Evolutionary conservation across 2,888 invertebrate genomes (phyloP), one percentile per base, ranked within the genome.

Genomic region (Himalopsyche tibetana): DNA sequence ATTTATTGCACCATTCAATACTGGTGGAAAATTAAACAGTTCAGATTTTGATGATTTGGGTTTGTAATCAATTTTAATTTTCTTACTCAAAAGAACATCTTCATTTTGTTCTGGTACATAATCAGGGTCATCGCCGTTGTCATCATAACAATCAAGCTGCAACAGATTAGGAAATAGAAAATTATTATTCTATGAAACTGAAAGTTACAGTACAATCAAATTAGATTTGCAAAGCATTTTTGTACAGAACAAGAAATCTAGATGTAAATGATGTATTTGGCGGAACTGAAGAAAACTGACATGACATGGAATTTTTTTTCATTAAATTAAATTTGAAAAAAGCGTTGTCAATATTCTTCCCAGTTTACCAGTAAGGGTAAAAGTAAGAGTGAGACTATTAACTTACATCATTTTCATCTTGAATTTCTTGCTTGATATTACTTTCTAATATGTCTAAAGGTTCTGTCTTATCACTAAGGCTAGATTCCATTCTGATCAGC

Each of bases 341-440:
- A 45, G 9, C 45, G 0, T 2, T 6, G 45, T 8, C 8, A 45
- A 45, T 11, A 45, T 45, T 45, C 2, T 9, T 2, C 2, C 9
- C 9, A 45, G 45, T 45, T 9, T 45, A 9, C 2, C 28, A 28
- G 28, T 28, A 28, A 15, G 15, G 0, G 5, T 15, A 15, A 12
- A 15, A 15, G 51, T 15, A 51, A 51, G 12, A 15, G 51, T 15
- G 15, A 51, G 45, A 2, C 42, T 42, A 9, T 42, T 69, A 69
- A 69, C 74, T 74, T 74, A 74, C 74, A 74, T 74, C 74, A 12
- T 74, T 74, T 36, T 36, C 74, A 36, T 74, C 74, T 74, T 74
- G 74, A 36, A 74, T 15, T 74, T 74, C 74, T 74, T 74, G 74
- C 36, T 74, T 74, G 0, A 74, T 74, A 38, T 19, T 74, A 74